A percentile compares a stretch with the other conserved stretches of the same genome.
Conservation (phyloP, 2,113 vertebrate genomes). For the Tylochromis polylepis region DNA sequence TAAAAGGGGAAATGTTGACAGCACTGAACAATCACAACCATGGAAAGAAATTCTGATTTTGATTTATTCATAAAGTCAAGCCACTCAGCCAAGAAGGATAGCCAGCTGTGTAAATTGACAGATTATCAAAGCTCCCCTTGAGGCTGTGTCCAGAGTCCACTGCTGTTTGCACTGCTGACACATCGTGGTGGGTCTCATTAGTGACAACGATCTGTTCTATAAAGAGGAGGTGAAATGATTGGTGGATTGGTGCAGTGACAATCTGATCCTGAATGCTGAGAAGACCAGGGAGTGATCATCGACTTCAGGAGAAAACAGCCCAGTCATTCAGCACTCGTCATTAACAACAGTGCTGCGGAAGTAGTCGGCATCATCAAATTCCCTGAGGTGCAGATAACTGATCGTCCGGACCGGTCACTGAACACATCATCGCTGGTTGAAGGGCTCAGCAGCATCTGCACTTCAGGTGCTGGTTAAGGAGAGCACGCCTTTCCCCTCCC, state of each 20-base stretch:
- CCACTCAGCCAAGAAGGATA: no score
- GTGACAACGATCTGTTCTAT: neutral
- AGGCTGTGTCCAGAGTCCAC: neutral
- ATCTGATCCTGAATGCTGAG: no score
- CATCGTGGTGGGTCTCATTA: neutral
- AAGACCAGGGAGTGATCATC: neutral
- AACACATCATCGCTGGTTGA: neutral
- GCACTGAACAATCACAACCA: neutral
- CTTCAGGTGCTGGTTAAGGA: neutral
- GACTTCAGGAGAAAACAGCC: neutral
- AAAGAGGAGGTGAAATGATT: no score
- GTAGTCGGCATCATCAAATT: neutral
- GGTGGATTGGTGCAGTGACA: no score
- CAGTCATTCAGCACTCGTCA: neutral
- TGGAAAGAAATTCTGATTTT: neutral
- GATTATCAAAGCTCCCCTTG: no score
- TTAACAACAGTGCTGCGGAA: neutral
- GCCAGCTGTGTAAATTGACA: no score
- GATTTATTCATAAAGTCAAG: no score
- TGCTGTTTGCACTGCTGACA: neutral
- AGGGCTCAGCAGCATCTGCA: neutral
- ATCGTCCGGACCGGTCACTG: neutral
- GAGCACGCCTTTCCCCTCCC: accelerated
- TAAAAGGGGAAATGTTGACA: accelerated
- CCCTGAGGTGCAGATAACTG: neutral